Evolutionary conservation across 2,797 vertebrate genomes (phyloP), one percentile per base, ranked within the genome.

Genomic region (Leuciscus waleckii): DNA sequence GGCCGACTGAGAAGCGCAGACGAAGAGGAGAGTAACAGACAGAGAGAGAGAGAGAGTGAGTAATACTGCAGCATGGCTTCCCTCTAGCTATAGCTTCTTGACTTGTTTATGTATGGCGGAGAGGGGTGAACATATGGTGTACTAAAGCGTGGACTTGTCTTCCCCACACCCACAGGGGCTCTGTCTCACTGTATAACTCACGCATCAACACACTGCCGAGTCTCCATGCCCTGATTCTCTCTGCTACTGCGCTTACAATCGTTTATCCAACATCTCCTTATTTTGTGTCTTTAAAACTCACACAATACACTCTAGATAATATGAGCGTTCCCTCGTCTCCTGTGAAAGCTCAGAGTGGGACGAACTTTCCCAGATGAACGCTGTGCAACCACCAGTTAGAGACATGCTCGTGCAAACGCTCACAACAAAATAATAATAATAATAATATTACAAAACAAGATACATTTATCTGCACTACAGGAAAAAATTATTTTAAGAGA

Each of bases 131-230:
- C 95, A 96, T 96, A 96, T 95, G 95, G 95, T 95, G 92, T 93
- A 93, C 93, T 95, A 95, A 96, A 95, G 94, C 93, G 92, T 89
- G 93, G 93, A 93, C 95, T 96, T 95, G 94, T 95, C 94, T 95
- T 95, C 91, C 91, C 91, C 92, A 94, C 92, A 92, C 94, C 92
- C 70, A 92, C 92, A 93, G 90, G 90, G 88, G 88, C 90, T 90
- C 93, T 96, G 95, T 96, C 95, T 95, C 91, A 93, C 94, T 93
- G 89, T 68, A 95, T 96, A 93, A 91, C 92, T 95, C 92, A 94
- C 93, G 93, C 94, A 92, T 94, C 93, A 94, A 77, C 93, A 93
- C 88, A 93, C 94, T 93, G 91, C 89, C 78, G 41, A 84, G 43
- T 51, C 80, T 89, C 90, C 61, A 80, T 81, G 51, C 78, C 74